Evolutionary conservation across 2,888 invertebrate genomes (phyloP).

Genomic region (Andrena camellia): DNA sequence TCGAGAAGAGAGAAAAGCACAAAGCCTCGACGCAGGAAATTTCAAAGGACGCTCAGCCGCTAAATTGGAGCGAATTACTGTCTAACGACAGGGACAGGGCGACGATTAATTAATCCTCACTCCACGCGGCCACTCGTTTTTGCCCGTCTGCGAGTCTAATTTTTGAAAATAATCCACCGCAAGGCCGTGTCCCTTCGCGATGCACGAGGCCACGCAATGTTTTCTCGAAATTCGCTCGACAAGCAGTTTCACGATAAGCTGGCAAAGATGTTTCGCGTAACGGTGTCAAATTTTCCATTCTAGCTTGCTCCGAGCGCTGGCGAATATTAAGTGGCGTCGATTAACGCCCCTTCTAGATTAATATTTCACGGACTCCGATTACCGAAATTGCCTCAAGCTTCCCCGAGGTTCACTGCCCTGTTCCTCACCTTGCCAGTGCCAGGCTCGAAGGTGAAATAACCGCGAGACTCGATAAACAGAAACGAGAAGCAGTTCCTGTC

Average conservation of each 20-base stretch:
- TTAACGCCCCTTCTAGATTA: background rate
- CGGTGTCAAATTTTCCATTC: constrained; percentile 38
- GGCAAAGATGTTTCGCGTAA: constrained; percentile 39
- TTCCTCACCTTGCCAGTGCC: background rate
- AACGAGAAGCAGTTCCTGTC: background rate
- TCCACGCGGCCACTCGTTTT: constrained; percentile 8
- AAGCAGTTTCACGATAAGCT: constrained; percentile 22
- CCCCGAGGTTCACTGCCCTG: background rate
- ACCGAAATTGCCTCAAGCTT: background rate
- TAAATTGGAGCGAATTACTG: constrained; percentile 61
- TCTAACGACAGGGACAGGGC: constrained; percentile 29
- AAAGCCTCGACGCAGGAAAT: background rate
- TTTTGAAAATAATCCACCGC: background rate
- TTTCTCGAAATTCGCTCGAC: constrained; percentile 18
- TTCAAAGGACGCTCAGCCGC: background rate
- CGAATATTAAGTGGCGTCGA: constrained; percentile 8
- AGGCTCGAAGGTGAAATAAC: background rate
- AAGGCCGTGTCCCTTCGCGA: background rate
- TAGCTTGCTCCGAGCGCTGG: background rate
- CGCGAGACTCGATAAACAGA: background rate
- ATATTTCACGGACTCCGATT: background rate
- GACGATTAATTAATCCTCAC: constrained; percentile 42
- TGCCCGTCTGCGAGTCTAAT: constrained; percentile 4
- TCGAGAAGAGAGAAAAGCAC: background rate
- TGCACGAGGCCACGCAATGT: background rate